Conservation (phyloP, 2,797 vertebrate genomes). For the Pangasius djambal region DNA sequence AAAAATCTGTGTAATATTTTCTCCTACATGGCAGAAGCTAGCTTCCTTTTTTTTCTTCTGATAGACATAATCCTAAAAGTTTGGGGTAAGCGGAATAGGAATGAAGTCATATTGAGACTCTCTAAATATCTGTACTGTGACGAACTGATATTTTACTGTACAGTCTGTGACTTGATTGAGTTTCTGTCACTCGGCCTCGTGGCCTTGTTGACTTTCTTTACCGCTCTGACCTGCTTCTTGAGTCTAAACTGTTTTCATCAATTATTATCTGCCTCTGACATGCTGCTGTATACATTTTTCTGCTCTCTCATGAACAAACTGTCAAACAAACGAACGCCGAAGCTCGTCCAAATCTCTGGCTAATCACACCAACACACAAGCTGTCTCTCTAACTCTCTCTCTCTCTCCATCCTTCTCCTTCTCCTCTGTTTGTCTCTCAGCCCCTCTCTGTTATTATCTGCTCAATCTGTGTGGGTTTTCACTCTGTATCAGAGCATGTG, state of each 20-base stretch:
- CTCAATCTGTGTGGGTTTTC: conserved; percentile 53
- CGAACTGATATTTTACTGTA: background rate
- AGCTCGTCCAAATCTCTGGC: conserved; percentile 62
- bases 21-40: background rate
- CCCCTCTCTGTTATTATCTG: conserved; percentile 51
- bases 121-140: background rate
- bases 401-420: conserved; percentile 26
- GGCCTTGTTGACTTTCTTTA: conserved; percentile 21
- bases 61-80: background rate
- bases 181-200: background rate
- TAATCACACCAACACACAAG: conserved; percentile 69
- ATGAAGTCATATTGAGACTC: too few relatives aligned
- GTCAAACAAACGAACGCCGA: conserved; percentile 66
- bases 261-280: conserved; percentile 72
- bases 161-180: background rate
- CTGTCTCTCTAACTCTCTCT: conserved; percentile 52
- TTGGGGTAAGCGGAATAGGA: background rate
- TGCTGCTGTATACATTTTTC: conserved; percentile 64
- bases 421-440: conserved; percentile 20
- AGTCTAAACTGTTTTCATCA: conserved; percentile 67
- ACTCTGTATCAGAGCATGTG: conserved; percentile 24
- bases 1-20: background rate
- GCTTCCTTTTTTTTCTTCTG: background rate
- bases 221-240: conserved; percentile 66
- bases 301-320: conserved; percentile 66